Evolutionary conservation across 2,888 invertebrate species (phyloP), one percentile per base, ranked within the genome.

Genomic region (Yponomeuta sedellus): DNA sequence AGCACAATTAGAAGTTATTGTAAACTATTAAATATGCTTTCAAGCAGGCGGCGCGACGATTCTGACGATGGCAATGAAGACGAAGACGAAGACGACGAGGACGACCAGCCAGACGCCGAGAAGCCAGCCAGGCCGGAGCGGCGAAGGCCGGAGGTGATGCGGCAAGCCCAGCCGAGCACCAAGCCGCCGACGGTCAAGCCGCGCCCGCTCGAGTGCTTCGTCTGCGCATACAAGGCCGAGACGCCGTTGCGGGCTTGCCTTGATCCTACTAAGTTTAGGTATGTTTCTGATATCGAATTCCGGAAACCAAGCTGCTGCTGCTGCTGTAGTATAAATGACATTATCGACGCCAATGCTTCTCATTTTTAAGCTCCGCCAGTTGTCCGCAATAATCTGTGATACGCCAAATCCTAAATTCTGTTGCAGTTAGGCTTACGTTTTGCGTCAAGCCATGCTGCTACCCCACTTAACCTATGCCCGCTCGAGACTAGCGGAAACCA

Each of bases 201-300:
- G 67, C 74, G 82, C 2, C 86, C 88, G 0, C 70, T 90, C 8
- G 90, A 90, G 72, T 91, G 90, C 72, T 91, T 83, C 67, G 83
- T 86, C 1, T 91, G 90, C 66, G 82, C 84, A 2, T 90, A 80
- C 69, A 90, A 87, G 69, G 72, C 80, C 0, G 88, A 88, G 44
- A 79, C 81, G 1, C 82, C 82, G 6, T 67, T 85, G 0, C 77
- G 79, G 69, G 80, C 86, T 0, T 91, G 90, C 66, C 70, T 91
- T 69, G 90, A 91, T 73, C 90, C 90, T 5, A 77, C 81, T 1
- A 89, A 88, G 74, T 83, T 78, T 71, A 87, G 85, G 90, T 88
- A 70, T 20, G 34, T 34, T 12, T n/a, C 28, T 61, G 19, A 5
- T 44, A 20, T 56, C 39, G 58, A 10, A 16, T 52, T 1, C 16